phyloP scores from a whole-genome alignment of 2,888 invertebrate genomes.

The Drosophila mulleri region DNA sequence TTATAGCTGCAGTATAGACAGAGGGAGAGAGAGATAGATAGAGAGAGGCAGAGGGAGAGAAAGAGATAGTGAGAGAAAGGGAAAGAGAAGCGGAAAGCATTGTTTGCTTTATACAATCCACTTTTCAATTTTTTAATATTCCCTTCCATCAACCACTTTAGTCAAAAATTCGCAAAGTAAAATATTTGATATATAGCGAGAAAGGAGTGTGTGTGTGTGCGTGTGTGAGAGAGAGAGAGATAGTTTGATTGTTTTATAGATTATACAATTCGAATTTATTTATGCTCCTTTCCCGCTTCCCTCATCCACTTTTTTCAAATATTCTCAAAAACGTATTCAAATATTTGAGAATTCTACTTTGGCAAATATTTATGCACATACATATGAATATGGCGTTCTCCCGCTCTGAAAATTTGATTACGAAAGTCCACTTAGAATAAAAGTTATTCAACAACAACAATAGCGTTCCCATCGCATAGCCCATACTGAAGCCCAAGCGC shows the following conservation, averaged over 20 bases:
- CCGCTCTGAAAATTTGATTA: not conserved
- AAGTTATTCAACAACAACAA: not conserved
- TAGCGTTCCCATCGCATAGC: not conserved
- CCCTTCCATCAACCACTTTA: no score
- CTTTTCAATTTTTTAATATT: no score
- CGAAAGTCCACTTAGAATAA: not conserved
- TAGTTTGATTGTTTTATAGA: not conserved
- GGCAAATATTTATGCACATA: not conserved
- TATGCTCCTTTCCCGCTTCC: not conserved
- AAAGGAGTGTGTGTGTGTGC: not conserved
- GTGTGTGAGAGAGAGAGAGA: not conserved
- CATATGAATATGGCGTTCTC: not conserved
- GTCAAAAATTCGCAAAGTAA: no score
- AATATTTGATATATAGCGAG: no score
- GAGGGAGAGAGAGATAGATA: no score
- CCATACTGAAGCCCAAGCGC: not conserved
- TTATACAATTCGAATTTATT: not conserved
- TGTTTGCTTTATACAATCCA: not conserved
- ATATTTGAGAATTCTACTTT: not conserved
- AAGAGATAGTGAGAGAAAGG: not conserved
- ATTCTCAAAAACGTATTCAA: not conserved
- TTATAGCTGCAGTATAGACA: not conserved
- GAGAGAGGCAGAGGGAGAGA: not conserved
- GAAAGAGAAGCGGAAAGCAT: not conserved
- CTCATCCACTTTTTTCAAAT: no score